These are phyloP conservation scores for Alectura lathami DNA, from an alignment of 2,113 vertebrate species.

Conservation along the genomic window DNA sequence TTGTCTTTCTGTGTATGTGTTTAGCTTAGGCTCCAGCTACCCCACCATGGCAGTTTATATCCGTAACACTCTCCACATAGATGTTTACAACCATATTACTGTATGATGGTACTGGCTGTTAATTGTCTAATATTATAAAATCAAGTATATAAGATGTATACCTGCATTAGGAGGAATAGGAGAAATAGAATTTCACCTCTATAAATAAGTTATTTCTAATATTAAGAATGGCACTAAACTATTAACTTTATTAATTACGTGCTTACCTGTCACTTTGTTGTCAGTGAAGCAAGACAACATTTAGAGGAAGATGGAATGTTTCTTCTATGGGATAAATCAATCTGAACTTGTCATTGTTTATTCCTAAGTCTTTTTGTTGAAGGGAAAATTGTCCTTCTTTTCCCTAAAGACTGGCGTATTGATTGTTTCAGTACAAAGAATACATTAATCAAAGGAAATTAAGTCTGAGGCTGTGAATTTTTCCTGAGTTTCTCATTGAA, in stretches of 20 bases:
- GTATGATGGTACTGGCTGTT: not conserved
- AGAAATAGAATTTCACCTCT: not conserved
- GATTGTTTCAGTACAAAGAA: not conserved
- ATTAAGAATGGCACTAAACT: not conserved
- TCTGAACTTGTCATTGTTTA: not conserved
- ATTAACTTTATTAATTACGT: not conserved
- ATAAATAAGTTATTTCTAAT: not conserved
- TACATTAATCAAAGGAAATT: not conserved
- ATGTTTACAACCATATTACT: not conserved
- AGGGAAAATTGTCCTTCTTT: not conserved
- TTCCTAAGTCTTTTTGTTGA: not conserved
- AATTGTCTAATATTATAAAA: not conserved
- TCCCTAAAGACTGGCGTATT: not conserved
- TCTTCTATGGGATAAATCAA: not conserved
- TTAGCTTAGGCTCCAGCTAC: not conserved
- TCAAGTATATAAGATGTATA: not conserved
- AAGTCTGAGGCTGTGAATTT: not conserved
- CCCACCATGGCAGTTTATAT: not conserved
- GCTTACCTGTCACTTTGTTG: not conserved
- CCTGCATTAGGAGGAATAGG: not conserved
- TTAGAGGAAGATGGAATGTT: not conserved
- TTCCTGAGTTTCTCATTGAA: not conserved
- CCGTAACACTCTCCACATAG: not conserved
- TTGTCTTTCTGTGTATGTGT: not conserved
- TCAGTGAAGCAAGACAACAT: not conserved